Evolutionary conservation across 2,113 vertebrate genomes (phyloP).

Genomic region (Salvelinus sp.): DNA sequence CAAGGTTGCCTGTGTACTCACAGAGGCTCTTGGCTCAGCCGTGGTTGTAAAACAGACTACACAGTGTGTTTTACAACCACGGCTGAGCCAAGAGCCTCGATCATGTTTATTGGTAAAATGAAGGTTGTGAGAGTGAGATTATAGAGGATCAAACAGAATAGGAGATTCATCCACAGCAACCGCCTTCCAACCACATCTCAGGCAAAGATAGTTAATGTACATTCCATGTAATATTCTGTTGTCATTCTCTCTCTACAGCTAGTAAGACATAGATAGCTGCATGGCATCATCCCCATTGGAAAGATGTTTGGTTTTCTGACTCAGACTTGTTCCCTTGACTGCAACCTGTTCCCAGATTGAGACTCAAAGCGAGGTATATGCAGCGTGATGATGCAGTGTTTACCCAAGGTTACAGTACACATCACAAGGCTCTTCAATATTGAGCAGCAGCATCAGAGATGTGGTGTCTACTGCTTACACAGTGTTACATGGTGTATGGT

Average conservation of each 20-base stretch:
- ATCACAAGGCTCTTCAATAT: not conserved
- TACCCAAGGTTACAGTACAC: not conserved
- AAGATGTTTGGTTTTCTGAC: not conserved
- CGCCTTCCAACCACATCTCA: not conserved
- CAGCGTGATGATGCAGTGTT: conserved; percentile 6
- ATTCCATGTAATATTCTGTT: too few species aligned
- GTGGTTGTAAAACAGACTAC: conserved; percentile 6
- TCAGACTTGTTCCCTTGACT: not conserved
- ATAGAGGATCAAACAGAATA: conserved; percentile 5
- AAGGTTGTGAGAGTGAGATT: not conserved
- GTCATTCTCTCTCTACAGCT: too few species aligned
- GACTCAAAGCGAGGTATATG: not conserved
- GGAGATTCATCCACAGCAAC: not conserved
- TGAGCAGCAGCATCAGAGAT: not conserved
- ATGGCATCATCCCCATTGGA: too few species aligned
- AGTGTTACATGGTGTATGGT: not conserved
- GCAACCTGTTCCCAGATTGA: not conserved
- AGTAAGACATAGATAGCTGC: too few species aligned
- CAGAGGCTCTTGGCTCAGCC: conserved; percentile 19
- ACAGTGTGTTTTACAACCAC: too few species aligned
- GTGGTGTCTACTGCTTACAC: not conserved
- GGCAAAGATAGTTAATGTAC: not conserved
- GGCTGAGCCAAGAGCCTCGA: conserved; percentile 2
- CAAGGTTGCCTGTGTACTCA: not conserved
- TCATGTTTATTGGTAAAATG: conserved; percentile 26